A percentile compares a stretch with the other conserved stretches of the same genome.
These are phyloP conservation scores for Solea solea DNA, from an alignment of 2,113 vertebrate species.

Conservation along the genomic window DNA sequence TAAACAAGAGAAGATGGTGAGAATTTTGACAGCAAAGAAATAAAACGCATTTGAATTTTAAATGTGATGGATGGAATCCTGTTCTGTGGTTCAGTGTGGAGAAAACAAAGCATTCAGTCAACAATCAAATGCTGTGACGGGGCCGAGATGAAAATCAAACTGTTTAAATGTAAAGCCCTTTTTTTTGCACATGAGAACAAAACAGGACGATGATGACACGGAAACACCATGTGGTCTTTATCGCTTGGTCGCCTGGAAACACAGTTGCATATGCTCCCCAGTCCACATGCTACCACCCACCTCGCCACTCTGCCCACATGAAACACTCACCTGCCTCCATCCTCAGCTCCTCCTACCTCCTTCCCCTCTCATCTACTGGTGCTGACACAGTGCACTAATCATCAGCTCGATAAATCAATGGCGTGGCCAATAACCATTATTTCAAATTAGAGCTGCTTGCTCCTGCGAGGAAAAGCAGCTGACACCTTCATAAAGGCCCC, in stretches of 20 bases:
- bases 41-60: no score
- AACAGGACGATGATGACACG: not conserved
- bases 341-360: not conserved
- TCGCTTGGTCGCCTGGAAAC: constrained; percentile 18
- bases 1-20: no score
- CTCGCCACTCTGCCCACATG: not conserved
- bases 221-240: constrained; percentile 24
- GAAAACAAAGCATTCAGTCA: no score
- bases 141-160: no score
- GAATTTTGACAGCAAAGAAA: no score
- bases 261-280: not conserved
- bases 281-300: not conserved
- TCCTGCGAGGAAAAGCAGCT: constrained; percentile 63
- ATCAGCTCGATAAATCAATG: constrained; percentile 65
- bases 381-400: constrained; percentile 65
- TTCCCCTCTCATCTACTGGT: constrained; percentile 3
- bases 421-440: constrained; percentile 66
- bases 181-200: no score
- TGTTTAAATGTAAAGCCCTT: no score
- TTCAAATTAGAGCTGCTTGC: constrained; percentile 61
- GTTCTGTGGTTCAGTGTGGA: no score
- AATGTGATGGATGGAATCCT: no score
- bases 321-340: not conserved
- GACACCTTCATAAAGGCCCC: constrained; percentile 71
- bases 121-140: no score